A percentile compares a stretch with the other conserved stretches of the same genome.
Evolutionary conservation across 2,797 vertebrate species (phyloP).

Genomic region (Lerista edwardsae): DNA sequence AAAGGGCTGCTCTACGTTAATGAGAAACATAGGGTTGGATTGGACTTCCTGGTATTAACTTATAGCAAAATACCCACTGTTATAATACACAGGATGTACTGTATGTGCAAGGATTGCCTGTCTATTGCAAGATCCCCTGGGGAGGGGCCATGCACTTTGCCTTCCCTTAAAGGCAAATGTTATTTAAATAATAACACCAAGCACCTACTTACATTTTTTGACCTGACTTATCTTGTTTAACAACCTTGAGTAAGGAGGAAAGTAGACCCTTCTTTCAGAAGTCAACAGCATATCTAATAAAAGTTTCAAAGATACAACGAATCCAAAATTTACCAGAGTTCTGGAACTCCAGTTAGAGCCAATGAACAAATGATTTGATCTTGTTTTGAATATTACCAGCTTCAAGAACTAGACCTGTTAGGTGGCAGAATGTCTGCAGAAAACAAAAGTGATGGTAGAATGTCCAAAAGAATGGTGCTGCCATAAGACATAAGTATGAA

Average conservation of each 20-base stretch:
- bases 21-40: neutral
- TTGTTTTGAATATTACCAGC: neutral
- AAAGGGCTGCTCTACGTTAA: neutral
- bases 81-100: too few relatives aligned
- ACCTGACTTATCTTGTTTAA: neutral
- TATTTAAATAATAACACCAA: too few relatives aligned
- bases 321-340: neutral
- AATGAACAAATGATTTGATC: neutral
- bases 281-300: neutral
- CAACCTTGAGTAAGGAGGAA: neutral
- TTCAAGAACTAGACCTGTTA: neutral
- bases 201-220: neutral
- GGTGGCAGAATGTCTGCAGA: neutral
- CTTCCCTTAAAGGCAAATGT: too few relatives aligned
- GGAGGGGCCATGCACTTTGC: neutral
- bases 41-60: neutral
- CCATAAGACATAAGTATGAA: neutral
- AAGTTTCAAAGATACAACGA: neutral
- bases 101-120: neutral
- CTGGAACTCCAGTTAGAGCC: neutral
- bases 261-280: neutral
- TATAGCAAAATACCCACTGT: neutral
- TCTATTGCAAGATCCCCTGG: neutral
- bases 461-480: slow-evolving; percentile 4
- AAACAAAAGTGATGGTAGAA: neutral